Percentiles rank a stretch among this genome's conserved stretches.
These are phyloP conservation scores for Neolamprologus brichardi DNA, from an alignment of 2,113 vertebrate species.

Conservation along the genomic window DNA sequence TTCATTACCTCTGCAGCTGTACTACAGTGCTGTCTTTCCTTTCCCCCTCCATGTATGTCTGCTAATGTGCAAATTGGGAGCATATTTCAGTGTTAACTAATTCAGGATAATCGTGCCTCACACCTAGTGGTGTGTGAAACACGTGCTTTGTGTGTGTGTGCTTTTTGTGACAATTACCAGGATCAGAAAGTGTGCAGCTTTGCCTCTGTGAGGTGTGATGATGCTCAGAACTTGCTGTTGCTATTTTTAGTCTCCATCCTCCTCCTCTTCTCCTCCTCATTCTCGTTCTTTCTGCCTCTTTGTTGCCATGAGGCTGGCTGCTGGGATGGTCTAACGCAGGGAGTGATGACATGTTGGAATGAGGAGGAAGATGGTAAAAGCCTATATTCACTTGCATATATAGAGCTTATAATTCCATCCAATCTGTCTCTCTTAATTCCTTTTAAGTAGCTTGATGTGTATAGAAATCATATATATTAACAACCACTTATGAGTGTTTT, in stretches of 20 bases:
- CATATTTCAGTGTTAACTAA: background rate
- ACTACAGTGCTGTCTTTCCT: background rate
- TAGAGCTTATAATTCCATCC: background rate
- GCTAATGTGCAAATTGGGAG: background rate
- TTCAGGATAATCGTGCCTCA: background rate
- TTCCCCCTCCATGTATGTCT: background rate
- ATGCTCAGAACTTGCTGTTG: conserved; percentile 36
- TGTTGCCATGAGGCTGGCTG: conserved; percentile 62
- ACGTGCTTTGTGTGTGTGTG: background rate
- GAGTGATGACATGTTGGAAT: conserved; percentile 1
- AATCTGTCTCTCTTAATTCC: background rate
- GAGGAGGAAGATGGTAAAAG: background rate
- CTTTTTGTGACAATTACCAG: background rate
- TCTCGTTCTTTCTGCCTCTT: background rate
- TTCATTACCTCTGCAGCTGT: background rate
- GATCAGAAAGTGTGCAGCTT: conserved; percentile 25
- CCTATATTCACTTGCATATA: background rate
- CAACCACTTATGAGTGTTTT: background rate
- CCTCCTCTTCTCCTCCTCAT: background rate
- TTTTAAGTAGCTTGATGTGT: background rate
- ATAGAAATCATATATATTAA: background rate
- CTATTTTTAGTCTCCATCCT: conserved; percentile 62
- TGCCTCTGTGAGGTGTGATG: conserved; percentile 50
- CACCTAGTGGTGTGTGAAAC: conserved; percentile 3
- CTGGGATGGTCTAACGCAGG: conserved; percentile 28